phyloP scores from a whole-genome alignment of 2,888 invertebrate species.

The Drosophila pseudotalamancana region DNA sequence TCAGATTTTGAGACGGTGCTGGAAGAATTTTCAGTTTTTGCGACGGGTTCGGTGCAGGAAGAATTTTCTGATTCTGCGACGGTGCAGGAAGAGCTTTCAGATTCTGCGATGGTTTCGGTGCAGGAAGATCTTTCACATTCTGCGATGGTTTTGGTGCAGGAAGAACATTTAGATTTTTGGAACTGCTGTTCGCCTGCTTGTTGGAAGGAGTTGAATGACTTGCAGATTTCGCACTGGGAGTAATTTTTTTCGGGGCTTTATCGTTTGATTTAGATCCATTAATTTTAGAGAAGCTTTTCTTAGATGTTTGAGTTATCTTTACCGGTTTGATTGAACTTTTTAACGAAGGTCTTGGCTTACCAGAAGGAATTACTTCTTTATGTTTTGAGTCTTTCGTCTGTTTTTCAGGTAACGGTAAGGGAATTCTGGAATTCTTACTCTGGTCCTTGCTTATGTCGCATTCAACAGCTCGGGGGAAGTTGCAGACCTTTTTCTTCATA shows the following conservation, averaged over 20 bases:
- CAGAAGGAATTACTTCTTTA: neutral
- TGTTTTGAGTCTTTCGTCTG: neutral
- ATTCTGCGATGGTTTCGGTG: neutral
- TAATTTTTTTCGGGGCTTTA: neutral
- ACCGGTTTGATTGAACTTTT: neutral
- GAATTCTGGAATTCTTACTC: neutral
- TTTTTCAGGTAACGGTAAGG: neutral
- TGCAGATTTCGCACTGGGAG: neutral
- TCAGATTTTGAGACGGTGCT: too few species aligned
- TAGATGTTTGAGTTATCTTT: neutral
- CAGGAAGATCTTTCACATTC: too few species aligned
- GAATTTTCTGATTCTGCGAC: too few species aligned
- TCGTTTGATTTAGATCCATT: too few species aligned
- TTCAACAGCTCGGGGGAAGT: conserved; percentile 39
- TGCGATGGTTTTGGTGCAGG: neutral
- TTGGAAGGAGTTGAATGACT: too few species aligned
- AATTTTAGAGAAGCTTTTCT: neutral
- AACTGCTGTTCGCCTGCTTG: neutral
- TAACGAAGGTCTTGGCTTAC: neutral
- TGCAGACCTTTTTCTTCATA: conserved; percentile 34
- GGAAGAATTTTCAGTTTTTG: too few species aligned
- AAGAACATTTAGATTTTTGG: neutral
- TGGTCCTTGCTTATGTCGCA: conserved; percentile 14
- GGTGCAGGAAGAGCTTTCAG: too few species aligned
- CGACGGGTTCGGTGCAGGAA: neutral